Percentiles rank a stretch among this genome's conserved stretches.
phyloP scores from a whole-genome alignment of 2,888 invertebrate species.

The Limnephilus auricula region DNA sequence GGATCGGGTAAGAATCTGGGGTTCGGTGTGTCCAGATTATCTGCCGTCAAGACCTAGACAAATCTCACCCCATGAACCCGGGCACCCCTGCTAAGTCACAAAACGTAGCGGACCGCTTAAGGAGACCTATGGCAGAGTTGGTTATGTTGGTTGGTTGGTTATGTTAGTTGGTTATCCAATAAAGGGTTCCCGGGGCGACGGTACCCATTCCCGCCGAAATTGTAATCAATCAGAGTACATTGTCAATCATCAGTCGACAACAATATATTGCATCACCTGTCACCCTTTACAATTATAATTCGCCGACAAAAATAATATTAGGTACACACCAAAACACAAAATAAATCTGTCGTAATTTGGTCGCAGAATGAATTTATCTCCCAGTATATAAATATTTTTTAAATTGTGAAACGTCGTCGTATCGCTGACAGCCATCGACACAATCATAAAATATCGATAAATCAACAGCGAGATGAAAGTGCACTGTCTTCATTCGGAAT shows the following conservation, averaged over 20 bases:
- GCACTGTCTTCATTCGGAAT: constrained; percentile 24
- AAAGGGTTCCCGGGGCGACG: too few relatives aligned
- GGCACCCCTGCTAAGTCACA: too few relatives aligned
- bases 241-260: background rate
- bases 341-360: background rate
- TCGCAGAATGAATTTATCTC: background rate
- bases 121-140: too few relatives aligned
- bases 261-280: background rate
- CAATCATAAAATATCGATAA: constrained; percentile 20
- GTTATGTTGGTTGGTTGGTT: too few relatives aligned
- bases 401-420: background rate
- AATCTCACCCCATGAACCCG: too few relatives aligned
- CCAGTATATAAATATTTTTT: background rate
- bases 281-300: background rate
- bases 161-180: too few relatives aligned
- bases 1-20: too few relatives aligned
- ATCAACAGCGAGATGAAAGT: constrained; percentile 33
- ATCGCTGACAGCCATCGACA: constrained; percentile 28
- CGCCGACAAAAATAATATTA: background rate
- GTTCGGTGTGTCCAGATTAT: too few relatives aligned
- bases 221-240: too few relatives aligned
- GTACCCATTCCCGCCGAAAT: too few relatives aligned
- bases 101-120: too few relatives aligned
- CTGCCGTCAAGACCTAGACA: too few relatives aligned
- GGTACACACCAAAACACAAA: background rate